These are phyloP conservation scores for Argyra leucocephala DNA, from an alignment of 2,888 invertebrate genomes.

Conservation along the genomic window DNA sequence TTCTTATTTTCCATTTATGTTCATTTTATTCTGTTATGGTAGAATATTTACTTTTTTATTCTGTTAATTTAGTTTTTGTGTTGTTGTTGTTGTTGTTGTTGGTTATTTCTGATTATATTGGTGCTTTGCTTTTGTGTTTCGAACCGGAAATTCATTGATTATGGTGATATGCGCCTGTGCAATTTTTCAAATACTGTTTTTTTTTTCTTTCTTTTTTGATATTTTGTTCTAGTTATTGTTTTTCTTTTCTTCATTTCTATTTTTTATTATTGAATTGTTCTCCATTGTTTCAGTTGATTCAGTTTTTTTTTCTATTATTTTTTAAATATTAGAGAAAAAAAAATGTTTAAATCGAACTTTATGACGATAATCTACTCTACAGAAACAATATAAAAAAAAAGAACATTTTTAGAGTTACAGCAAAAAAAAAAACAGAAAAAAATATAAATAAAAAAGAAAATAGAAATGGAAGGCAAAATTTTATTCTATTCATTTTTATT, in stretches of 20 bases:
- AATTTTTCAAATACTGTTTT: neutral
- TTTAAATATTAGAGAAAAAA: neutral
- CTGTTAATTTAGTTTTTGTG: neutral
- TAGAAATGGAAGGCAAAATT: no score
- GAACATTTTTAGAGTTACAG: no score
- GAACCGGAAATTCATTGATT: constrained; percentile 6
- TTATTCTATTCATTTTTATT: no score
- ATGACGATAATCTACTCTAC: no score
- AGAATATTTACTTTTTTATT: neutral
- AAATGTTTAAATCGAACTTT: no score
- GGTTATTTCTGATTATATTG: neutral
- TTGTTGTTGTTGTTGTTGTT: neutral
- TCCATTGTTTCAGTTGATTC: neutral
- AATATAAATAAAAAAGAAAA: no score
- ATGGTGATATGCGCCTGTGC: neutral
- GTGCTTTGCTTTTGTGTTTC: neutral
- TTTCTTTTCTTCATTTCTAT: neutral
- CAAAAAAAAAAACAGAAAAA: no score
- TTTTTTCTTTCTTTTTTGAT: neutral
- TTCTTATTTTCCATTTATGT: neutral
- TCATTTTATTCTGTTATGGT: neutral
- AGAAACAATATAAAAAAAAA: no score
- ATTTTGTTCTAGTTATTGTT: neutral
- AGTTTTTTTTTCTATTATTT: neutral
- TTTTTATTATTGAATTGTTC: neutral